Percentiles rank a stretch among this genome's conserved stretches.
Evolutionary conservation across 2,113 vertebrate genomes (phyloP).

Genomic region (Pavo muticus): DNA sequence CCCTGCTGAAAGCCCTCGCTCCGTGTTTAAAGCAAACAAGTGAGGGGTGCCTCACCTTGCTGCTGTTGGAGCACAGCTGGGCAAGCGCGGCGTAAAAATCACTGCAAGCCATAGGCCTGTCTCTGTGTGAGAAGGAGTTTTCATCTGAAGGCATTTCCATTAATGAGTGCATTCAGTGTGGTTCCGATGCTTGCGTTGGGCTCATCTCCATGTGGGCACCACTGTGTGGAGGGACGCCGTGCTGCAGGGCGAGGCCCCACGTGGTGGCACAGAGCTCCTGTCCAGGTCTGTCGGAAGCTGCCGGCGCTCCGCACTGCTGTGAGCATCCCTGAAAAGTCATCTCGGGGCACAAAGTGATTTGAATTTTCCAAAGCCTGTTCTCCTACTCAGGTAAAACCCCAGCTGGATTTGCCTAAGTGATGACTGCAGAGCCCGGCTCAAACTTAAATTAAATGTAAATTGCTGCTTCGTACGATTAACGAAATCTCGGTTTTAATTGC

Average conservation of each 20-base stretch:
- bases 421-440: conserved; percentile 45
- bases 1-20: neutral
- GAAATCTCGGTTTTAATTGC: conserved; percentile 15
- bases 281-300: neutral
- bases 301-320: neutral
- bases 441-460: conserved; percentile 65
- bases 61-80: conserved; percentile 16
- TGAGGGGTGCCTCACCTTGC: conserved; percentile 23
- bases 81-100: neutral
- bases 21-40: conserved; percentile 14
- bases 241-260: neutral
- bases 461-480: conserved; percentile 18
- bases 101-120: conserved; percentile 41
- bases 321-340: conserved; percentile 25
- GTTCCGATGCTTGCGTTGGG: conserved; percentile 25
- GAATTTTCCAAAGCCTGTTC: conserved; percentile 68
- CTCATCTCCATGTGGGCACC: conserved; percentile 27
- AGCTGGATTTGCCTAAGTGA: conserved; percentile 63
- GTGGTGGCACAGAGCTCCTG: too few species aligned
- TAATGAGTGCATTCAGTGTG: conserved; percentile 3
- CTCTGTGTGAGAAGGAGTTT: conserved; percentile 33
- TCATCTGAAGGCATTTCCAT: conserved; percentile 35
- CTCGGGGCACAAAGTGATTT: conserved; percentile 45
- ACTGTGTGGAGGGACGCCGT: neutral
- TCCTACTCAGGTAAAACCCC: conserved; percentile 67